Base-by-base conservation (phyloP, 2,888 invertebrate species). In the Aleiodes alternator region DNA sequence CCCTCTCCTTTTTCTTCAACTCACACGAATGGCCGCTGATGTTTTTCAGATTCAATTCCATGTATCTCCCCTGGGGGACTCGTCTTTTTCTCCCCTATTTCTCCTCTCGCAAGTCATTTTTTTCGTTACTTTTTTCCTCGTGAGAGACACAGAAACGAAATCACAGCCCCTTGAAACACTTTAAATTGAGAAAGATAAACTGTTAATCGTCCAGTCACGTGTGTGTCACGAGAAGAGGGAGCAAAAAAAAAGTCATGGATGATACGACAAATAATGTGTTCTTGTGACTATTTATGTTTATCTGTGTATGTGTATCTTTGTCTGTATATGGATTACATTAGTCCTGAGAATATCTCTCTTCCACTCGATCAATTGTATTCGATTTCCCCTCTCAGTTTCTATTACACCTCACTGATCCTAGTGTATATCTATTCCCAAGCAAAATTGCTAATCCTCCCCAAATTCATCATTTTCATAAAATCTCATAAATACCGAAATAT, bases 331-430 rank as follows among this genome's bases (percentile, higher is more conserved):
- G 23, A 23, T 23, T 23, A 64, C 43, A 64, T 43, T 64, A 64
- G 34, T 64, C 38, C 64, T 43, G 64, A 43, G 43, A 16, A 78
- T 55, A 75, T 73, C 53, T 68, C 57, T 70, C 34, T 76, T 78
- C 73, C 73, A 61, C 73, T 78, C 75, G 76, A 78, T 78, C 76
- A 76, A 57, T 61, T 55, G 56, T 64, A 56, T 78, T 75, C 73
- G 76, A 78, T 75, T 74, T 73, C 61, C 43, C 76, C 68, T 50
- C 23, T 68, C 43, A 50, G 53, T 71, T 57, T 16, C 57, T 64
- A 55, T 16, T 64, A 48, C 64, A 48, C 64, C 48, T 50, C 48
- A 16, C 8, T 64, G 16, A 43, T 23, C 29, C 48, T 14, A 43
- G n/a, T 64, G 11, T 48, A 23, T 23, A 23, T 12, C 5, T 14